Percentiles rank a stretch among this genome's conserved stretches.
Conservation (phyloP, 2,888 invertebrate genomes). For the Tuta absoluta region DNA sequence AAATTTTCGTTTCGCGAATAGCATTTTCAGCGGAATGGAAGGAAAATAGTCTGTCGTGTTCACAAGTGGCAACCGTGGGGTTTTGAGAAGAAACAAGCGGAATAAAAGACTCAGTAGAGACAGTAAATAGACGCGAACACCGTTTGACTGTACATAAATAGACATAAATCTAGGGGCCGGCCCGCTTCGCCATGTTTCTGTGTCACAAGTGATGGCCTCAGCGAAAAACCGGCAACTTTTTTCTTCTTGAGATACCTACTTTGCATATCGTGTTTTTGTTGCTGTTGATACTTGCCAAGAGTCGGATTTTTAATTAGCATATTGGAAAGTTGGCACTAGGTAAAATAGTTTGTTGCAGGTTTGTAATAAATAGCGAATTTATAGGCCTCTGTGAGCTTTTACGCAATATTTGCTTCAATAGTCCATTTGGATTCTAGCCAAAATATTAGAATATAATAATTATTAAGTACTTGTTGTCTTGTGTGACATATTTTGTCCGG, state of each 20-base stretch:
- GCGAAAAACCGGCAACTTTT: not conserved
- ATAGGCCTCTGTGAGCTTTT: no score
- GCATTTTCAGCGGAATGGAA: slow-evolving; percentile 3
- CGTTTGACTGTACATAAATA: slow-evolving; percentile 16
- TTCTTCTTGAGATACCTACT: not conserved
- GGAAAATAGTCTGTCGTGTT: slow-evolving; percentile 1
- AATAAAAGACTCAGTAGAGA: slow-evolving; percentile 12
- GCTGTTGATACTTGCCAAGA: not conserved
- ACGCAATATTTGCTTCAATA: no score
- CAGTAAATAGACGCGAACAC: slow-evolving; percentile 21
- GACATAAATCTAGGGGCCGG: slow-evolving; percentile 14
- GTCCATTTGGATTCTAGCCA: no score
- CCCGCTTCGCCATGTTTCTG: not conserved
- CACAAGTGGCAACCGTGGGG: slow-evolving; percentile 5
- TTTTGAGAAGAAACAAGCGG: slow-evolving; percentile 11
- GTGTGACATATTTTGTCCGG: no score
- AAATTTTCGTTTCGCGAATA: not conserved
- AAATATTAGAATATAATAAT: no score
- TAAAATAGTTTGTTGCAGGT: no score
- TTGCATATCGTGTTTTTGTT: slow-evolving; percentile 3
- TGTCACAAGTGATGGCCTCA: not conserved
- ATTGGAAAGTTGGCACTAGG: not conserved
- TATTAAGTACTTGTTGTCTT: no score
- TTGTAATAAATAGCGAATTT: no score
- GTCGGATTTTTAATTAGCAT: not conserved